phyloP scores from a whole-genome alignment of 2,888 invertebrate species.

The Cataglyphis altisquamis region DNA sequence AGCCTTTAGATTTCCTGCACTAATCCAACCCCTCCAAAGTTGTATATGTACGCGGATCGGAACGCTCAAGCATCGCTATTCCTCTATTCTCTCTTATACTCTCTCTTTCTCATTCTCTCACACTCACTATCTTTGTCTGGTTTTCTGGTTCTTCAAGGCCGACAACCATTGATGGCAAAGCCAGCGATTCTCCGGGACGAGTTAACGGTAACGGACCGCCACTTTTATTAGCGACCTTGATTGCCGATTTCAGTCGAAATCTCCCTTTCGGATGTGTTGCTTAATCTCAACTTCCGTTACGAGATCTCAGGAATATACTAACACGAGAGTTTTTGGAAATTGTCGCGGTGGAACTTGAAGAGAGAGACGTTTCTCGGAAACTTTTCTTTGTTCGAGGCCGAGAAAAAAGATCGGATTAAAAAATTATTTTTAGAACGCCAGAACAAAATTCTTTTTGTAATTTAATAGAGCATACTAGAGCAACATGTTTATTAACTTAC shows the following conservation, averaged over 20 bases:
- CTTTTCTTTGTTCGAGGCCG: not conserved
- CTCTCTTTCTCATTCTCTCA: slow-evolving; percentile 52
- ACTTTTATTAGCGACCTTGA: slow-evolving; percentile 75
- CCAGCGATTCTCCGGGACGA: slow-evolving; percentile 69
- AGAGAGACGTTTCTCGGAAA: not conserved
- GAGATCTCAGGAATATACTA: slow-evolving; percentile 9
- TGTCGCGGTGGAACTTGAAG: not conserved
- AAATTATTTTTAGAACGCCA: not conserved
- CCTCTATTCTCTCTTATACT: slow-evolving; percentile 54
- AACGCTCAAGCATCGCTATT: slow-evolving; percentile 23
- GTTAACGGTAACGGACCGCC: slow-evolving; percentile 73
- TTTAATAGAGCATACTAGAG: not conserved
- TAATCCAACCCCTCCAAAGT: slow-evolving; percentile 77
- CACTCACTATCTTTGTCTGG: slow-evolving; percentile 51
- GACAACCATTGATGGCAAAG: slow-evolving; percentile 62
- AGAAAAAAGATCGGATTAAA: not conserved
- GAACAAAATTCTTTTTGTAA: not conserved
- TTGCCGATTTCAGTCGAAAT: not conserved
- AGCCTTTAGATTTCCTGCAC: slow-evolving; percentile 77
- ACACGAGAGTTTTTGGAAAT: not conserved
- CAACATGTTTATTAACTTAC: too few relatives aligned
- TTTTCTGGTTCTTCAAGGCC: slow-evolving; percentile 25
- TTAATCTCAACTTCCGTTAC: slow-evolving; percentile 22
- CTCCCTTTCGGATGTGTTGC: not conserved
- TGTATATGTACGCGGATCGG: slow-evolving; percentile 68